Percentiles rank a stretch among this genome's conserved stretches.
phyloP scores from a whole-genome alignment of 1,140 invertebrate species.

The Listronotus oregonensis region DNA sequence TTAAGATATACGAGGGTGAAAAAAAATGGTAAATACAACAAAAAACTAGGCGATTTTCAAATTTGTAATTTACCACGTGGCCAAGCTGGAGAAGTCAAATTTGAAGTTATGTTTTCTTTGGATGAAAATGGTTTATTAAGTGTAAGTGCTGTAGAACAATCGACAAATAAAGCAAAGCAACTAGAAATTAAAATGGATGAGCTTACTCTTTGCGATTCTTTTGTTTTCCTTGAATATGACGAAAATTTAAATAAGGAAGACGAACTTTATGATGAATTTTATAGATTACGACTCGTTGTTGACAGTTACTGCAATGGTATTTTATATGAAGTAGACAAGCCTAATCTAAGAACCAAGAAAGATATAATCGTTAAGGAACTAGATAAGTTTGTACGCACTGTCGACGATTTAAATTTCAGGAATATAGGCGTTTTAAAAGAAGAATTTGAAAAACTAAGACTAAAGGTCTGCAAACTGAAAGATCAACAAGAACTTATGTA shows the following conservation, averaged over 20 bases:
- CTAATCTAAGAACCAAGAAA: slow-evolving; percentile 4
- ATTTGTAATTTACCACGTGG: slow-evolving; percentile 2
- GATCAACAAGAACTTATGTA: no score
- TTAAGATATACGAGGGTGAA: slow-evolving; percentile 18
- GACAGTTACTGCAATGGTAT: slow-evolving; percentile 1
- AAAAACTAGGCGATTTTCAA: slow-evolving; percentile 13
- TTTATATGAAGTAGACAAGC: background rate
- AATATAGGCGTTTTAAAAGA: no score
- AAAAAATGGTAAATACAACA: slow-evolving; percentile 3
- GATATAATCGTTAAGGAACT: slow-evolving; percentile 13
- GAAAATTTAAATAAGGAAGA: background rate
- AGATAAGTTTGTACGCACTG: slow-evolving; percentile 9
- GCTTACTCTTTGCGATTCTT: background rate
- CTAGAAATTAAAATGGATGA: slow-evolving; percentile 1
- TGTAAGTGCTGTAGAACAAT: slow-evolving; percentile 1
- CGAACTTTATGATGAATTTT: background rate
- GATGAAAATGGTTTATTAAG: slow-evolving; percentile 14
- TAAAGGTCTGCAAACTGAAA: no score
- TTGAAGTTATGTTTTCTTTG: slow-evolving; percentile 1
- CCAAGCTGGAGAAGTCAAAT: background rate
- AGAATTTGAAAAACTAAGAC: no score
- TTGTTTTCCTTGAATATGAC: background rate
- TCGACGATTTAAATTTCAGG: slow-evolving; percentile 14
- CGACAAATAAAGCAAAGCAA: background rate
- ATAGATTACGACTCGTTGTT: background rate